Evolutionary conservation across 2,113 vertebrate genomes (phyloP).

Genomic region (chimpanzee (Pan troglodytes)): DNA sequence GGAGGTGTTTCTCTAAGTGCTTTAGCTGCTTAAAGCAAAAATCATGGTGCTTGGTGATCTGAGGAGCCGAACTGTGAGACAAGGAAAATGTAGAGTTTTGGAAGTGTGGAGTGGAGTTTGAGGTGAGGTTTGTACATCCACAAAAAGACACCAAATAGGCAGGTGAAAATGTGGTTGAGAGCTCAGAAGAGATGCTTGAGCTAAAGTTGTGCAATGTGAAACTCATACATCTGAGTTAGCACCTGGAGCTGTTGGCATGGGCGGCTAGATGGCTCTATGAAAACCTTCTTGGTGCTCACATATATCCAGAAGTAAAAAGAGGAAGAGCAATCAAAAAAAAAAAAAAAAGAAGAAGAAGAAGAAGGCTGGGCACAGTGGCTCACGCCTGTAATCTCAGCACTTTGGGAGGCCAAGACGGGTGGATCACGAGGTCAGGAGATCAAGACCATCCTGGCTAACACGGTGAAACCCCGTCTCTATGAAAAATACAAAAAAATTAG

Average conservation of each 20-base stretch:
- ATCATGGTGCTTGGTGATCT: background rate
- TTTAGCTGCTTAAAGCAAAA: background rate
- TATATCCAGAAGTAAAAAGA: background rate
- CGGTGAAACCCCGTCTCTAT: too few species aligned
- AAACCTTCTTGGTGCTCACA: background rate
- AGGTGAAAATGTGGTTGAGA: background rate
- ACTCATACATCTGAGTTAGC: accelerated
- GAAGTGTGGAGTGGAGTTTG: background rate
- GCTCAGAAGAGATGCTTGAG: accelerated
- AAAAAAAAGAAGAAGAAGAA: too few species aligned
- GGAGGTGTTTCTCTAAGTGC: background rate
- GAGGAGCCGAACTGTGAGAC: accelerated
- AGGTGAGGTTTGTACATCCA: background rate
- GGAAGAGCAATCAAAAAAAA: background rate
- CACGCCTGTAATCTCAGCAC: too few species aligned
- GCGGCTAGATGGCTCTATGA: accelerated
- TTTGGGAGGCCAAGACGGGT: too few species aligned
- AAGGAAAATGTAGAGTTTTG: background rate
- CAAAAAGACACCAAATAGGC: background rate
- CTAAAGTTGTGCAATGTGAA: background rate
- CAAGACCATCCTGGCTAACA: too few species aligned
- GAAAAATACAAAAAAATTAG: too few species aligned
- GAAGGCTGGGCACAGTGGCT: too few species aligned
- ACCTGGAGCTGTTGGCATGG: background rate
- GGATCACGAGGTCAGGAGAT: too few species aligned